phyloP scores from a whole-genome alignment of 2,797 vertebrate species.

The Xenops minutus region DNA sequence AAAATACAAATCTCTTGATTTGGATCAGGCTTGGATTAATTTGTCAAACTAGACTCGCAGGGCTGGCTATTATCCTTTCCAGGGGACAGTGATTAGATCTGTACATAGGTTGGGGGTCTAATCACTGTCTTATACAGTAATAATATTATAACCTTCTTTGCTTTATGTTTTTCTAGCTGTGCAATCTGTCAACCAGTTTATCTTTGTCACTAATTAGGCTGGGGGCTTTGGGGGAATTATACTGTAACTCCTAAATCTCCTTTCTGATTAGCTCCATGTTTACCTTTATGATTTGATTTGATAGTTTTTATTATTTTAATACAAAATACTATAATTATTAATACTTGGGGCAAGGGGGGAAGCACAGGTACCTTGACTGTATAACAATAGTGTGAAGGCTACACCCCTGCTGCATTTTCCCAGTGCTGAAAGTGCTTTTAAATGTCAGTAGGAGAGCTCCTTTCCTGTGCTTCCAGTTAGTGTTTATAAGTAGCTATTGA shows the following conservation, averaged over 20 bases:
- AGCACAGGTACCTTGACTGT: background rate
- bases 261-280: conserved; percentile 56
- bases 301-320: conserved; percentile 13
- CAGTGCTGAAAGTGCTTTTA: background rate
- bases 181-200: conserved; percentile 67
- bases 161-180: conserved; percentile 58
- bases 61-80: conserved; percentile 48
- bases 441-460: background rate
- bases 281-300: conserved; percentile 30
- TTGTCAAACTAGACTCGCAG: conserved; percentile 32
- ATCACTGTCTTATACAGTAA: conserved; percentile 53
- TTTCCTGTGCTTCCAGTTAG: background rate
- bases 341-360: background rate
- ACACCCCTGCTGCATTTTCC: background rate
- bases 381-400: background rate
- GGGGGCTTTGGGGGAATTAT: conserved; percentile 44
- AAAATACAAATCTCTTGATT: conserved; percentile 53
- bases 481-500: fast-evolving
- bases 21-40: conserved; percentile 61
- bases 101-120: conserved; percentile 54
- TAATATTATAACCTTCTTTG: conserved; percentile 60
- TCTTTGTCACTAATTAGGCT: conserved; percentile 65
- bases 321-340: background rate
- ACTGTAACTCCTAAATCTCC: conserved; percentile 39
- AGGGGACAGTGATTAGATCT: conserved; percentile 55